phyloP scores from a whole-genome alignment of 2,888 invertebrate species.

The Ophioninae sp. region DNA sequence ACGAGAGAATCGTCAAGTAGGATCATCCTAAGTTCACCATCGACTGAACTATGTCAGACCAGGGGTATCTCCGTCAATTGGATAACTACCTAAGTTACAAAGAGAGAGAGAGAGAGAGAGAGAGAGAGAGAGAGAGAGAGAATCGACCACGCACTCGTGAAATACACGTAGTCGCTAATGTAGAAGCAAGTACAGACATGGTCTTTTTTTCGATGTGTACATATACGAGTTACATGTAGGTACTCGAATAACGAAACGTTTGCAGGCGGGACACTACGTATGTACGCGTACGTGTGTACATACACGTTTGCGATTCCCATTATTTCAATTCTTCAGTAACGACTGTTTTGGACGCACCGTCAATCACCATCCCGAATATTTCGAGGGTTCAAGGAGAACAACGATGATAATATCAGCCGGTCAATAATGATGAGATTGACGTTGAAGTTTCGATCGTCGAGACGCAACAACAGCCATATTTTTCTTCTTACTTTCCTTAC shows the following conservation, averaged over 20 bases:
- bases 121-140: slow-evolving; percentile 34
- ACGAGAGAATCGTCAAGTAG: slow-evolving; percentile 64
- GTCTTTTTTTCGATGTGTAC: slow-evolving; percentile 29
- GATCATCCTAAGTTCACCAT: slow-evolving; percentile 76
- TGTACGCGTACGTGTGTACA: not conserved
- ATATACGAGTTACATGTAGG: slow-evolving; percentile 30
- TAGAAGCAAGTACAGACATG: slow-evolving; percentile 40
- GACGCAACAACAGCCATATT: too few relatives aligned
- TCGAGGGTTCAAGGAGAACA: not conserved
- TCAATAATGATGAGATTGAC: too few relatives aligned
- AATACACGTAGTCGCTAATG: slow-evolving; percentile 45
- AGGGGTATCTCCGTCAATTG: slow-evolving; percentile 77
- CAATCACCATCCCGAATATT: not conserved
- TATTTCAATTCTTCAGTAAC: not conserved
- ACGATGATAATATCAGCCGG: too few relatives aligned
- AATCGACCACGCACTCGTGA: slow-evolving; percentile 64
- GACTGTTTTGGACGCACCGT: not conserved
- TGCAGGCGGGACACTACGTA: not conserved
- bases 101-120: slow-evolving; percentile 38
- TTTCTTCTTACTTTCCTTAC: too few relatives aligned
- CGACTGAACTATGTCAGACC: slow-evolving; percentile 79
- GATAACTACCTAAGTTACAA: slow-evolving; percentile 75
- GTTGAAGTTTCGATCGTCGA: too few relatives aligned
- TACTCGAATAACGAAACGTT: slow-evolving; percentile 24
- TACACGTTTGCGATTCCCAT: not conserved